Conservation (phyloP, 1,140 invertebrate genomes). For the Brachionus plicatilis region DNA sequence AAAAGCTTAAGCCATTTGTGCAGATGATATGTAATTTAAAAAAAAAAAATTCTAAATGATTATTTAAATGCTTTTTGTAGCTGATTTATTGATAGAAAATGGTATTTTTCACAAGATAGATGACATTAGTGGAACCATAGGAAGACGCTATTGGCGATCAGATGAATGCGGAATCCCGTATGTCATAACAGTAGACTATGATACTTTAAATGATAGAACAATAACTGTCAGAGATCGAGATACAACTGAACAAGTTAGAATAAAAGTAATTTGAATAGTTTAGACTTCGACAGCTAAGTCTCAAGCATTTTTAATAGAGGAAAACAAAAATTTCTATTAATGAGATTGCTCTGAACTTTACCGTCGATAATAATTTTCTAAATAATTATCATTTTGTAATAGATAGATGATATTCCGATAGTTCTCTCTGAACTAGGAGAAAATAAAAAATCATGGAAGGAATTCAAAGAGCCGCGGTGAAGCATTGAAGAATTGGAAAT, state of each 20-base stretch:
- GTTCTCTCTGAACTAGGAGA: too few relatives aligned
- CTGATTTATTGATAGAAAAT: slow-evolving; percentile 63
- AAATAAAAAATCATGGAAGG: too few relatives aligned
- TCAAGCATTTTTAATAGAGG: too few relatives aligned
- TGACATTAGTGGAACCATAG: slow-evolving; percentile 84
- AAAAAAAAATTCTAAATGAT: not conserved
- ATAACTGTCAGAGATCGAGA: slow-evolving; percentile 90
- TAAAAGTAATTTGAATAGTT: slow-evolving; percentile 62
- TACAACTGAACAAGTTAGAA: slow-evolving; percentile 84
- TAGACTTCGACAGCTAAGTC: too few relatives aligned
- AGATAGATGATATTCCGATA: too few relatives aligned
- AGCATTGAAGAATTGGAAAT: too few relatives aligned
- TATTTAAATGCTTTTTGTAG: not conserved
- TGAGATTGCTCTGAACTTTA: too few relatives aligned
- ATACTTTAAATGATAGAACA: slow-evolving; percentile 71
- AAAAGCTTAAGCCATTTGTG: slow-evolving; percentile 8
- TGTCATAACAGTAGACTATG: slow-evolving; percentile 96
- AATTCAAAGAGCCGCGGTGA: too few relatives aligned
- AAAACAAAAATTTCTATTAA: too few relatives aligned
- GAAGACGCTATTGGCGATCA: slow-evolving; percentile 77
- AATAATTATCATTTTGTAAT: too few relatives aligned
- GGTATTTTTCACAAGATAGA: slow-evolving; percentile 91
- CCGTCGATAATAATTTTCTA: too few relatives aligned
- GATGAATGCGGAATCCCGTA: slow-evolving; percentile 99
- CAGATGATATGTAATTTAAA: not conserved